These are phyloP conservation scores for Chamaetylas fuelleborni DNA, from an alignment of 2,113 vertebrate genomes.

Conservation along the genomic window DNA sequence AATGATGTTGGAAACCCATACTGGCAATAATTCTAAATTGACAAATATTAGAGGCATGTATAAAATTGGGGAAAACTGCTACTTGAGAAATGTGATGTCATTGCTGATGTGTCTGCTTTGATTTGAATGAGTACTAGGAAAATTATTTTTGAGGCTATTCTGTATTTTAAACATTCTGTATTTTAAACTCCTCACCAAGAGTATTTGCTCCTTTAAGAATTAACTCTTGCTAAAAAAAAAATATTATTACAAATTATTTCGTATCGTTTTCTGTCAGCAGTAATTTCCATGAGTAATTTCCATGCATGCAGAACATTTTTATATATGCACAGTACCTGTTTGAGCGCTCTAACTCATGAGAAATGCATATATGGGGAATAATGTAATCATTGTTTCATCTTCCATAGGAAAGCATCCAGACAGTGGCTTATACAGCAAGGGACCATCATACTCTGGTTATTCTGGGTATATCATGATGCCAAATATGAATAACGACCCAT, in stretches of 20 bases:
- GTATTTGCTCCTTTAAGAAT: background rate
- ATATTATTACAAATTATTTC: background rate
- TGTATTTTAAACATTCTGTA: background rate
- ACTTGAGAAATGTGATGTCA: background rate
- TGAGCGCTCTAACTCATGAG: background rate
- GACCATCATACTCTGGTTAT: slow-evolving; percentile 88
- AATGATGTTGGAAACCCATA: background rate
- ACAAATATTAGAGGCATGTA: background rate
- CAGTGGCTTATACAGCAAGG: slow-evolving; percentile 88
- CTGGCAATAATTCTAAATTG: background rate
- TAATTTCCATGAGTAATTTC: background rate
- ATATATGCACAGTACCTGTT: background rate
- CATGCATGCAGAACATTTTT: background rate
- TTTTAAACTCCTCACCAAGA: background rate
- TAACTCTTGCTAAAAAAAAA: background rate
- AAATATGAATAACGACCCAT: slow-evolving; percentile 94
- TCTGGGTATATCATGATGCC: slow-evolving; percentile 99
- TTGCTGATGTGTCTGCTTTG: background rate
- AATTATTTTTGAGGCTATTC: background rate
- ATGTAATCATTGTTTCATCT: slow-evolving; percentile 26
- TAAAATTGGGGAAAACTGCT: background rate
- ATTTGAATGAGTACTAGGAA: background rate
- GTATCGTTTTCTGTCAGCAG: background rate
- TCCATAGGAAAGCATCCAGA: slow-evolving; percentile 89
- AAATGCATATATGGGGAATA: background rate